phyloP scores from a whole-genome alignment of 2,888 invertebrate species.

The Iphiclides podalirius region DNA sequence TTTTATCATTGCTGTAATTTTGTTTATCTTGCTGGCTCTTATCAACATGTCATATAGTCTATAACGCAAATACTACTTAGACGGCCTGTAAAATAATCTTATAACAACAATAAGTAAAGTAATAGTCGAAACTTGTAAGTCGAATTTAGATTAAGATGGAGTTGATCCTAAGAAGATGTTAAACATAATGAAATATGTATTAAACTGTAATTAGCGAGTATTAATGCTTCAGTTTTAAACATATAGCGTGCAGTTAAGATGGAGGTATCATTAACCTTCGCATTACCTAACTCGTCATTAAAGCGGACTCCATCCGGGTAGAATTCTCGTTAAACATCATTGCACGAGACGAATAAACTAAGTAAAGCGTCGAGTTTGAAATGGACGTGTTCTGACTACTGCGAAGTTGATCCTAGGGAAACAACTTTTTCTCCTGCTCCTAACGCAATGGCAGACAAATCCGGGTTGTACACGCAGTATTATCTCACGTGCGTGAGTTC shows the following conservation, averaged over 20 bases:
- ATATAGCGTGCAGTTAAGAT: background rate
- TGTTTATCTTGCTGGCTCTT: too few relatives aligned
- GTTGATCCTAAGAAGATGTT: background rate
- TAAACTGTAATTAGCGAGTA: background rate
- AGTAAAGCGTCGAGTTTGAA: slow-evolving; percentile 12
- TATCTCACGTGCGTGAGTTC: slow-evolving; percentile 32
- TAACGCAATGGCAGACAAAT: slow-evolving; percentile 19
- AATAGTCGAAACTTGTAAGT: background rate
- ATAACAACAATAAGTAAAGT: too few relatives aligned
- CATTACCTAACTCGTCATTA: slow-evolving; percentile 17
- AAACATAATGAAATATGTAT: background rate
- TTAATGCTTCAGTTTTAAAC: background rate
- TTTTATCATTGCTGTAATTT: too few relatives aligned
- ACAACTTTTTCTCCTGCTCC: slow-evolving; percentile 7
- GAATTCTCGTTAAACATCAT: slow-evolving; percentile 17
- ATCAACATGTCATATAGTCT: too few relatives aligned
- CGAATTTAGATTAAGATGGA: background rate
- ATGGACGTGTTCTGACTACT: slow-evolving; percentile 9
- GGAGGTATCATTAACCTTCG: slow-evolving; percentile 4
- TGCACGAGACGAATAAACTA: slow-evolving; percentile 12
- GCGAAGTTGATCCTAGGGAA: slow-evolving; percentile 5
- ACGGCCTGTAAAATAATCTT: too few relatives aligned
- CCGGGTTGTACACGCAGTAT: slow-evolving; percentile 19
- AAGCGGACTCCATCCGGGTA: slow-evolving; percentile 16
- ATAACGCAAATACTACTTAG: too few relatives aligned